Conservation (phyloP, 2,888 invertebrate species). For the Pristionchus entomophagus region DNA sequence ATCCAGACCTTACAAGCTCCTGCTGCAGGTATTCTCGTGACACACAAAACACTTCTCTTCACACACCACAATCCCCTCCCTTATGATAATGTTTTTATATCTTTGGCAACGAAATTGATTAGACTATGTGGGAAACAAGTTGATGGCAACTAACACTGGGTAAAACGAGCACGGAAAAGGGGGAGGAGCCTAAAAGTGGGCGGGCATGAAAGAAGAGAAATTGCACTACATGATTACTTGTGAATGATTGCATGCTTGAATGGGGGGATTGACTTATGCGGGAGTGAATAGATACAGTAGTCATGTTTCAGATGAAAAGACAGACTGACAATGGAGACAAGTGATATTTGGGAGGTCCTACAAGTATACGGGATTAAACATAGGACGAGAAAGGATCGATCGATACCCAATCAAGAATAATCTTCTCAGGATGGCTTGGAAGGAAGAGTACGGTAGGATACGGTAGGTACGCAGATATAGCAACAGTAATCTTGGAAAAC, state of each 20-base stretch:
- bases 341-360: background rate
- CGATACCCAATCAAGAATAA: slow-evolving; percentile 1
- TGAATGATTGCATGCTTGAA: background rate
- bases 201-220: background rate
- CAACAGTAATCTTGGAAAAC: background rate
- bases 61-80: background rate
- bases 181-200: background rate
- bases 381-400: background rate
- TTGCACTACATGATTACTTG: background rate
- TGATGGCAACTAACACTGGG: slow-evolving; percentile 29
- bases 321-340: background rate
- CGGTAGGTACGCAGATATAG: slow-evolving; percentile 4
- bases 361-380: slow-evolving; percentile 16
- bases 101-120: slow-evolving; percentile 19
- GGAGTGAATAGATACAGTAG: slow-evolving; percentile 29
- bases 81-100: background rate
- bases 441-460: background rate
- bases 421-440: slow-evolving; percentile 9
- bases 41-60: background rate
- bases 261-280: slow-evolving; percentile 6
- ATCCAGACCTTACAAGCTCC: too few species aligned
- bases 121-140: background rate
- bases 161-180: background rate
- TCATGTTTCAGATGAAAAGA: slow-evolving; percentile 8
- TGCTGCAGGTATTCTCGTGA: background rate